phyloP scores from a whole-genome alignment of 2,113 vertebrate species.

The Ivindomyrus marchei region DNA sequence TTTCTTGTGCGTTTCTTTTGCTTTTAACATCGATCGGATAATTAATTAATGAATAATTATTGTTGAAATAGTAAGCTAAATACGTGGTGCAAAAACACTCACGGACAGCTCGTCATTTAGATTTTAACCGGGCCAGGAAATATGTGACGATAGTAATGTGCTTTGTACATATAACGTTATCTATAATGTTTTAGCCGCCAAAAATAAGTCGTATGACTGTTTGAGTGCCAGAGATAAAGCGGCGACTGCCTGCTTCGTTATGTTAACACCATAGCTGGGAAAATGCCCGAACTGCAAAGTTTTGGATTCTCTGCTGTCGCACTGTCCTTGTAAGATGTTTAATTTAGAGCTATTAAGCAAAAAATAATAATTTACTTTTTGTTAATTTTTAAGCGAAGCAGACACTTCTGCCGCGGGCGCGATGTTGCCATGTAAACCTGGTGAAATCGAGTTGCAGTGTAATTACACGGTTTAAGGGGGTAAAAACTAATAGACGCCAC shows the following conservation, averaged over 20 bases:
- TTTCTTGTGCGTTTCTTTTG: not conserved
- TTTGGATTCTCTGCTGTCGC: conserved; percentile 58
- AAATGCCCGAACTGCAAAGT: conserved; percentile 46
- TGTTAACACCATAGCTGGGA: conserved; percentile 53
- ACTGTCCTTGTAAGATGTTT: conserved; percentile 72
- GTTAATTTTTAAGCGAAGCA: conserved; percentile 78
- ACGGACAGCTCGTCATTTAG: not conserved
- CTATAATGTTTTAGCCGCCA: conserved; percentile 15
- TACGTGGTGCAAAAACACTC: not conserved
- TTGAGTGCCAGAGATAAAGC: conserved; percentile 41
- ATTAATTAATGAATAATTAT: not conserved
- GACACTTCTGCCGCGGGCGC: conserved; percentile 40
- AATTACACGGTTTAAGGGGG: not conserved
- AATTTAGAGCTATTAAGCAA: conserved; percentile 67
- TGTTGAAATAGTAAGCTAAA: not conserved
- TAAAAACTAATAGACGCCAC: not conserved
- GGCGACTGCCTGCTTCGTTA: conserved; percentile 31
- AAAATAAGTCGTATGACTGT: conserved; percentile 11
- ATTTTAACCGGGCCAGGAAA: conserved; percentile 13
- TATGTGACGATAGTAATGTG: not conserved
- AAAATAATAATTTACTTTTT: conserved; percentile 61
- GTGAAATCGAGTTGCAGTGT: not conserved
- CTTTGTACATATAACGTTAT: conserved; percentile 17
- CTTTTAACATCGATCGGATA: not conserved
- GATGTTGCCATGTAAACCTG: not conserved